Conservation (phyloP, 2,797 vertebrate genomes). For the Pipistrellus pipistrellus region DNA sequence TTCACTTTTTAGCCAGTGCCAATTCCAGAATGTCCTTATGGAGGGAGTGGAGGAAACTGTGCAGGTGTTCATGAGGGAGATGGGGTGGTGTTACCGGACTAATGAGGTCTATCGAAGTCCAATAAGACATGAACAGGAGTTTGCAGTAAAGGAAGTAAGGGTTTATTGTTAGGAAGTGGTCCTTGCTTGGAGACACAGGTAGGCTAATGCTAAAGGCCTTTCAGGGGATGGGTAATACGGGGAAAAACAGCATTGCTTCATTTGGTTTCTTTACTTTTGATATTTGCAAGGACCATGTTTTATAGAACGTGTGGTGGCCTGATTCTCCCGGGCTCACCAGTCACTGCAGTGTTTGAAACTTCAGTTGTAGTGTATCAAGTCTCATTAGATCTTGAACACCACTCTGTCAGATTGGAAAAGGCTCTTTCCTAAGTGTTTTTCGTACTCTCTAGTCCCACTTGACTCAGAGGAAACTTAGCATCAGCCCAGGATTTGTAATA, state of each 20-base stretch:
- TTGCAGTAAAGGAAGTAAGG: neutral
- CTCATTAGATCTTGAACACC: neutral
- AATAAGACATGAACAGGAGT: neutral
- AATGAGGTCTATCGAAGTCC: neutral
- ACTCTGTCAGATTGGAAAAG: neutral
- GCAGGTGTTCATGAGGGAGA: neutral
- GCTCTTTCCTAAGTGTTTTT: neutral
- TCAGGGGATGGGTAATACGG: neutral
- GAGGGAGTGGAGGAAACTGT: neutral
- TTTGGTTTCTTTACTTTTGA: neutral
- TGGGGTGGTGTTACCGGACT: neutral
- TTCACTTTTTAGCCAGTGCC: neutral
- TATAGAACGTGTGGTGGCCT: neutral
- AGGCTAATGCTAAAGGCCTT: neutral
- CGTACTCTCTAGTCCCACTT: neutral
- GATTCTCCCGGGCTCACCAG: neutral
- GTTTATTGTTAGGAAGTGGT: neutral
- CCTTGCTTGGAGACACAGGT: neutral
- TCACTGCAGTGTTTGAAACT: neutral
- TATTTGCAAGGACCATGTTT: neutral
- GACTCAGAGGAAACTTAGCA: constrained; percentile 33
- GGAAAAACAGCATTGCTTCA: neutral
- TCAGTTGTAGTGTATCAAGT: neutral
- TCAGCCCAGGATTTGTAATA: neutral
- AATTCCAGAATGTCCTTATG: neutral